Evolutionary conservation across 2,888 invertebrate species (phyloP).

Genomic region (Vanessa cardui): DNA sequence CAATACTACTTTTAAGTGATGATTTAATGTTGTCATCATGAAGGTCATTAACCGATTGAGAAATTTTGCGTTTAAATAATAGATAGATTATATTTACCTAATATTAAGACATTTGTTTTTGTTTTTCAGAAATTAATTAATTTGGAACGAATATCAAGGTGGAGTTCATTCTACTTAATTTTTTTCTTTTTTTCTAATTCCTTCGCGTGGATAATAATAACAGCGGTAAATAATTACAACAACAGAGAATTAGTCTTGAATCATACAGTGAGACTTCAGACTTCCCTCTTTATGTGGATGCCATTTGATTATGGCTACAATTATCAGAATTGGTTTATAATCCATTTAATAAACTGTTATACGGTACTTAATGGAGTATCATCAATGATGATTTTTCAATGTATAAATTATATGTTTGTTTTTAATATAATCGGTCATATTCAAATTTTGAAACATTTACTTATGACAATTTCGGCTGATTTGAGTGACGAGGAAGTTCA

Average conservation of each 20-base stretch:
- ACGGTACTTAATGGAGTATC: constrained; percentile 35
- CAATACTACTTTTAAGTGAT: too few species aligned
- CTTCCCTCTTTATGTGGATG: constrained; percentile 50
- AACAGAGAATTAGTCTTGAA: constrained; percentile 48
- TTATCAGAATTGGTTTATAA: constrained; percentile 46
- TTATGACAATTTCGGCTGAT: constrained; percentile 39
- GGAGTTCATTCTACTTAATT: constrained; percentile 37
- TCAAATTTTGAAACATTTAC: constrained; percentile 48
- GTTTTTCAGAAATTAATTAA: constrained; percentile 47
- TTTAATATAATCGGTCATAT: constrained; percentile 55
- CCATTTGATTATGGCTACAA: constrained; percentile 55
- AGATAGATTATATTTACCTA: too few species aligned
- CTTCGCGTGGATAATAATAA: constrained; percentile 44
- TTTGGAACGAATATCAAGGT: constrained; percentile 44
- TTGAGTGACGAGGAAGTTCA: constrained; percentile 43
- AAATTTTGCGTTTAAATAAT: too few species aligned
- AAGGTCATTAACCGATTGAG: too few species aligned
- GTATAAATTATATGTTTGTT: constrained; percentile 48
- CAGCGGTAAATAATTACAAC: constrained; percentile 44
- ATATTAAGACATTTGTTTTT: too few species aligned
- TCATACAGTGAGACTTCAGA: constrained; percentile 48
- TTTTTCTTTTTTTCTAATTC: constrained; percentile 40
- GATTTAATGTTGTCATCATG: too few species aligned
- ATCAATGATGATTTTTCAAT: constrained; percentile 46
- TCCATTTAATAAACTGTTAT: constrained; percentile 45